Percentiles rank a stretch among this genome's conserved stretches.
These are phyloP conservation scores for Drosophila multiciliata DNA, from an alignment of 2,888 invertebrate species.

Conservation along the genomic window DNA sequence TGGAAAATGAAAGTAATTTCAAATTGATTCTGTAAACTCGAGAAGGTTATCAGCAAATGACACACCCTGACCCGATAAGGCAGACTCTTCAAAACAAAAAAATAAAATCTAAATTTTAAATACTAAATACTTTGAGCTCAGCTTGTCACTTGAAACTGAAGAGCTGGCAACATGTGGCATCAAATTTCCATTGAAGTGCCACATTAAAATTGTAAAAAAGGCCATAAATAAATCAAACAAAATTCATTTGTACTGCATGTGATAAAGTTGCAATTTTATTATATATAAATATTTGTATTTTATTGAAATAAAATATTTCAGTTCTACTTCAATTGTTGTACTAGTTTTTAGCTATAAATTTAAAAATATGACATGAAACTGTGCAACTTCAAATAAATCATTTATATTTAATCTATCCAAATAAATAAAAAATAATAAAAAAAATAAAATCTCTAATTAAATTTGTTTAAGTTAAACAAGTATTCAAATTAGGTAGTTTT, in stretches of 20 bases:
- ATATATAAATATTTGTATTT: neutral
- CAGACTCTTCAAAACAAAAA: conserved; percentile 17
- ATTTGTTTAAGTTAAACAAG: neutral
- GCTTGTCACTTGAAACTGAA: conserved; percentile 37
- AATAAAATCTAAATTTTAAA: conserved; percentile 18
- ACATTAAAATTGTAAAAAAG: conserved; percentile 23
- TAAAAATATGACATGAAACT: neutral
- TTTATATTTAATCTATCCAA: neutral
- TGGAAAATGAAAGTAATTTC: conserved; percentile 23
- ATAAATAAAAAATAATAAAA: neutral
- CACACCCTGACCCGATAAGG: conserved; percentile 47
- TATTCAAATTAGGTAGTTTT: neutral
- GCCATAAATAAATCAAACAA: conserved; percentile 19
- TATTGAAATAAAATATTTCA: neutral
- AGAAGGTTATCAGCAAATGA: conserved; percentile 64
- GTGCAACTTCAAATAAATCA: neutral
- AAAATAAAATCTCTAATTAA: neutral
- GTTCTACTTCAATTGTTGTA: neutral
- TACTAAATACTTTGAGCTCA: conserved; percentile 20
- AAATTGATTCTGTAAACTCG: conserved; percentile 40
- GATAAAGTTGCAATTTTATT: conserved; percentile 42
- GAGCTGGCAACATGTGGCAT: conserved; percentile 48
- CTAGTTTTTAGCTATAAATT: neutral
- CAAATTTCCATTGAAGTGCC: conserved; percentile 65
- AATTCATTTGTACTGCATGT: conserved; percentile 10